Evolutionary conservation across 1,140 invertebrate species (phyloP), one percentile per base, ranked within the genome.

Genomic region (Battus philenor): DNA sequence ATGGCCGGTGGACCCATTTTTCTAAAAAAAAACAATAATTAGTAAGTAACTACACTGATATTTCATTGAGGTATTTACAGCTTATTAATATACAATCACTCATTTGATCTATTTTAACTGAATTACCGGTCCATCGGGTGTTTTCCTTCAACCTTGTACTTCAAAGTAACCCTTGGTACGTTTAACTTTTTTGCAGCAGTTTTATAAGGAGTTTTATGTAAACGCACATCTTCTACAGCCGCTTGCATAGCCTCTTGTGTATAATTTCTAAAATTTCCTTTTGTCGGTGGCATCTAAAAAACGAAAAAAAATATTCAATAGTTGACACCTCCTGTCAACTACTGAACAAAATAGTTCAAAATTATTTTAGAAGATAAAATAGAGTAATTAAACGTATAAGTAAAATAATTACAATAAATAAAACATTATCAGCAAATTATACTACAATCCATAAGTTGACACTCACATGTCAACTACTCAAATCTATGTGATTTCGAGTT

Each of bases 81-180:
- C 32, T 30, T 5, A 30, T 11, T 30, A 11, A 6, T 6, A 9
- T 29, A 29, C 2, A 2, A 8, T 8, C 26, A 29, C 26, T 29
- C 26, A 9, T 9, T 32, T 32, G 6, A 32, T 32, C 1, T 32
- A 32, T 32, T 32, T 32, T 16, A 32, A 15, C 15, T 33, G 32
- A 17, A 6, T 33, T 33, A 33, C 32, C 16, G 15, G 15, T 33
- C 32, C 2, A 33, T 33, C 9, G 32, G 32, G 4, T 33, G 16
- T 33, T 33, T 33, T 33, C 16, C 32, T 33, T 33, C 32, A 33
- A 33, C 32, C 32, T 33, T 18, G 32, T 33, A 33, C 32, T 33
- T 33, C 8, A 33, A 9, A n/a, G 32, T 33, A 33, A 33, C 7
- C 15, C 31, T 33, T 33, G 31, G 15, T 9, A 33, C 15, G 15